A percentile compares a stretch with the other conserved stretches of the same genome.
Evolutionary conservation across 1,140 invertebrate species (phyloP).

Genomic region (Laupala kohalensis): DNA sequence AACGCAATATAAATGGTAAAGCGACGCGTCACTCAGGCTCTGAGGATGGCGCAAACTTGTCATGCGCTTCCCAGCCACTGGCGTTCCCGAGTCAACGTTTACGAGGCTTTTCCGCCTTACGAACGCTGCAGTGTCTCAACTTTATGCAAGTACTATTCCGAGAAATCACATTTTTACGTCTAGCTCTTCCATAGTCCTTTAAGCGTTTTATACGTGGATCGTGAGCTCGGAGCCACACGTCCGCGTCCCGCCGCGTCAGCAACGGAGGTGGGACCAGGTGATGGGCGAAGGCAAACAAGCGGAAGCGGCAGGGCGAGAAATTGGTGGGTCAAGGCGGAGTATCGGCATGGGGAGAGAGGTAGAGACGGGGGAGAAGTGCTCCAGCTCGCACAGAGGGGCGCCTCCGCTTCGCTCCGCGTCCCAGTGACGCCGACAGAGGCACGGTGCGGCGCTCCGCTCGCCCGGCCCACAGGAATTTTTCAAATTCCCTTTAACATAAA

Average conservation of each 20-base stretch:
- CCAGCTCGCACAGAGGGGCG: too few relatives aligned
- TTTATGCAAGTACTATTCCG: background rate
- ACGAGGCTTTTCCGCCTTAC: background rate
- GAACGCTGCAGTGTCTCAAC: background rate
- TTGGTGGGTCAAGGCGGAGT: too few relatives aligned
- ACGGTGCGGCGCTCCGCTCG: background rate
- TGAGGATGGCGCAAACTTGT: too few relatives aligned
- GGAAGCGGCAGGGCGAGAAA: background rate
- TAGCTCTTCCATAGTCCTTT: background rate
- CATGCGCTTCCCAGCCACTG: too few relatives aligned
- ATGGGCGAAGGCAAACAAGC: background rate
- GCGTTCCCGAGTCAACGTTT: too few relatives aligned
- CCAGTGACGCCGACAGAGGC: background rate
- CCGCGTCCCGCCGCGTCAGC: background rate
- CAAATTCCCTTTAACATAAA: conserved; percentile 10
- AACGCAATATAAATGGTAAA: too few relatives aligned
- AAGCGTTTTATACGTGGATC: background rate
- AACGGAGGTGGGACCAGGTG: too few relatives aligned
- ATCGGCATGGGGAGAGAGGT: background rate
- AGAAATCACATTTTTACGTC: background rate
- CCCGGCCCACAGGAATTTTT: conserved; percentile 1
- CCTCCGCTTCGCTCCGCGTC: background rate
- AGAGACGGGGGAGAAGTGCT: background rate
- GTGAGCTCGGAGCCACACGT: background rate
- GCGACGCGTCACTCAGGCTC: too few relatives aligned